Base-by-base conservation (phyloP, 2,888 invertebrate species). In the Aspidiotus destructor region DNA sequence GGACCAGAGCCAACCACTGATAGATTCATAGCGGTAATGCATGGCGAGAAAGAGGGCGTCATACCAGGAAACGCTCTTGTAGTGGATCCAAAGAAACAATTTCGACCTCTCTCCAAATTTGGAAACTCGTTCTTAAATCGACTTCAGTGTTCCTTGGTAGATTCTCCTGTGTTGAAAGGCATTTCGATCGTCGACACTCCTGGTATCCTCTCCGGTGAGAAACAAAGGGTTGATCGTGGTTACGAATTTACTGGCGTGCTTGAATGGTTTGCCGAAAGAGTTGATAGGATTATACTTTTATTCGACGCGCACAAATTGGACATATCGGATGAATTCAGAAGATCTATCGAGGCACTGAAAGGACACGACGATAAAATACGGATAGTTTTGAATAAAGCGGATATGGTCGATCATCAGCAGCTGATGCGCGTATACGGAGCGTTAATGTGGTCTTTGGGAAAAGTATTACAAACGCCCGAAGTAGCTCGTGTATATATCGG, bases 241-340 rank as follows among this genome's bases (percentile, higher is more conserved):
- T 84, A 84, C 75, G 84, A 85, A 73, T 85, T 86, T 75, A 81
- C 82, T 10, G 83, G 83, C 8, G 84, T 85, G 41, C 76, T 85
- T 52, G 84, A 85, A 75, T 85, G 85, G 85, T 84, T 86, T 75
- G 85, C 85, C 2, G 85, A 85, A 74, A 76, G 85, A 69, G 85
- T 84, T 1, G 85, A 85, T 74, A 76, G 85, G 72, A 86, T 85
- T 70, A 81, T 85, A 72, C 77, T 85, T 11, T 76, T 85, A 7
- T 86, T 85, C 76, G 85, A 85, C 76, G 85, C 85, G 7, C 84
- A 85, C 76, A 86, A 85, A 75, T 76, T 85, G 70, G 85, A 86
- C 75, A 86, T 85, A 73, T 84, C 84, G 0, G 85, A 86, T 76
- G 85, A 85, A 74, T 85, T 85, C 74, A 78, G 82, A 70, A 75